Percentiles rank a stretch among this genome's conserved stretches.
These are phyloP conservation scores for Antitype chi DNA, from an alignment of 2,888 invertebrate species.

Conservation along the genomic window DNA sequence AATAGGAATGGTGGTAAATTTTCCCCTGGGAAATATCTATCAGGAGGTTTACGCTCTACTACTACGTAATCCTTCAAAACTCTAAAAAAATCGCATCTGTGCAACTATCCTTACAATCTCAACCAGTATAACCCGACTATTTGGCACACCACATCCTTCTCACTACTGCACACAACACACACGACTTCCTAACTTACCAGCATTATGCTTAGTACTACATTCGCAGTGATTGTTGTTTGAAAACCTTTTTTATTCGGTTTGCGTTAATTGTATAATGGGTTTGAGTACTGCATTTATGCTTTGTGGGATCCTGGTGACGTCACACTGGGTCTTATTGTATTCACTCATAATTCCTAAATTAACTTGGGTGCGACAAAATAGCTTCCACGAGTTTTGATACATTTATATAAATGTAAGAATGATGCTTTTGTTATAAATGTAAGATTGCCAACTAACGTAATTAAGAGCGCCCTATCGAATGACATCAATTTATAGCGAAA, in stretches of 20 bases:
- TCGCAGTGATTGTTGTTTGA: conserved; percentile 40
- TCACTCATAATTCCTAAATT: background rate
- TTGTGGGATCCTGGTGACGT: conserved; percentile 4
- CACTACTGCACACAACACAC: background rate
- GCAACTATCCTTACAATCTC: conserved; percentile 31
- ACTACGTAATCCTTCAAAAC: no score
- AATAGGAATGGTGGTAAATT: no score
- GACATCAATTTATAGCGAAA: no score
- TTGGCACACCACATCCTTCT: background rate
- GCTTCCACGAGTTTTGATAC: background rate
- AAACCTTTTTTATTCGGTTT: conserved; percentile 31
- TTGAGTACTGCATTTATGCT: background rate
- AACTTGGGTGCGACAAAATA: background rate
- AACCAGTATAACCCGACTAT: conserved; percentile 39
- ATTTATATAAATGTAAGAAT: no score
- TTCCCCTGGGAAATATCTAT: no score
- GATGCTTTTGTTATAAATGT: background rate
- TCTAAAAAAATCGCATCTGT: background rate
- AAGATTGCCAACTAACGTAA: no score
- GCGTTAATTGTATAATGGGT: conserved; percentile 38
- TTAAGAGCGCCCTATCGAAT: no score
- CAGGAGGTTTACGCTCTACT: no score
- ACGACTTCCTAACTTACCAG: conserved; percentile 1
- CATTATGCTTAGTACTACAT: conserved; percentile 3
- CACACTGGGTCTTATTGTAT: background rate